phyloP scores from a whole-genome alignment of 2,113 vertebrate genomes.

The Menidia beryllina region DNA sequence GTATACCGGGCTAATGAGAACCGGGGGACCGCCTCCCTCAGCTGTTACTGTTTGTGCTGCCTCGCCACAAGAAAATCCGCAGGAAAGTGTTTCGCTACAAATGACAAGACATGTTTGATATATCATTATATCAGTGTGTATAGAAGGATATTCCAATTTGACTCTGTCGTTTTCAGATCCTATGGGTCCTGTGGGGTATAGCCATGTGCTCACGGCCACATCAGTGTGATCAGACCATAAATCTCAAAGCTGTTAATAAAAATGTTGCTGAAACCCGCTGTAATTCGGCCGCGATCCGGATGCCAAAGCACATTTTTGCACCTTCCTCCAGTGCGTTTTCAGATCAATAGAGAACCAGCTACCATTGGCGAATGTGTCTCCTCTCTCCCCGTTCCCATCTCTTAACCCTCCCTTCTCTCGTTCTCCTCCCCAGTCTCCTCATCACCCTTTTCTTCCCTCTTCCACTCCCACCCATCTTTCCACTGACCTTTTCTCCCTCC shows the following conservation, averaged over 20 bases:
- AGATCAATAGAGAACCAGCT: too few species aligned
- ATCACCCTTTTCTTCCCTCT: not conserved
- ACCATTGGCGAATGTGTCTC: too few species aligned
- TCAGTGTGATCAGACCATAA: slow-evolving; percentile 26
- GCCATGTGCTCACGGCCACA: slow-evolving; percentile 7
- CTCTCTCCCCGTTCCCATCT: not conserved
- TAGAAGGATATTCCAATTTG: too few species aligned
- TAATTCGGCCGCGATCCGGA: too few species aligned
- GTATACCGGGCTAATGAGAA: slow-evolving; percentile 17
- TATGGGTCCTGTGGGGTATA: slow-evolving; percentile 27
- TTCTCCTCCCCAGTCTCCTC: not conserved
- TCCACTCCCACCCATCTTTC: not conserved
- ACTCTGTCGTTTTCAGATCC: too few species aligned
- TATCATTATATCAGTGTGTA: too few species aligned
- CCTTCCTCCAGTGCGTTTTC: too few species aligned
- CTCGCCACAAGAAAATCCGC: not conserved
- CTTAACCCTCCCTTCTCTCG: not conserved
- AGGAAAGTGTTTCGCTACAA: too few species aligned
- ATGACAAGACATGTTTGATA: too few species aligned
- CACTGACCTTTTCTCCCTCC: not conserved
- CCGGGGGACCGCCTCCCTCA: slow-evolving; percentile 39
- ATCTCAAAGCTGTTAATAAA: slow-evolving; percentile 39
- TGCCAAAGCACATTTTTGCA: too few species aligned
- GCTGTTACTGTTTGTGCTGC: not conserved
- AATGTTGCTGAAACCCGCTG: slow-evolving; percentile 44